These are phyloP conservation scores for Drosophila suboccidentalis DNA, from an alignment of 2,888 invertebrate species.

Conservation along the genomic window DNA sequence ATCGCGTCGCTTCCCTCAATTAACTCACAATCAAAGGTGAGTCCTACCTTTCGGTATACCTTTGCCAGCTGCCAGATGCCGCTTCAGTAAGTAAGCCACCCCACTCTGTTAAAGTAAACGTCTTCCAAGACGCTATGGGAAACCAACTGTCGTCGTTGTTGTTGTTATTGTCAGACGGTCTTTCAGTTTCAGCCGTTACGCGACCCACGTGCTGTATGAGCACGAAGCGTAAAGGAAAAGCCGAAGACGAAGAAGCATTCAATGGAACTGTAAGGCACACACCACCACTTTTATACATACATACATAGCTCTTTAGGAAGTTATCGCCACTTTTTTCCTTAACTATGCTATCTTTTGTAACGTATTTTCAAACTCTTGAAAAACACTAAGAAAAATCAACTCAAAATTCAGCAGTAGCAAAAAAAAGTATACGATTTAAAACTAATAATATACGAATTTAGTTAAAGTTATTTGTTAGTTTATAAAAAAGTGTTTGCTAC, in stretches of 20 bases:
- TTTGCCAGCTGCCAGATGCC: slow-evolving; percentile 67
- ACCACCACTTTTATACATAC: slow-evolving; percentile 25
- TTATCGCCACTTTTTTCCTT: slow-evolving; percentile 37
- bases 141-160: slow-evolving; percentile 64
- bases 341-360: slow-evolving; percentile 55
- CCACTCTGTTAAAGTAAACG: slow-evolving; percentile 54
- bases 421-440: background rate
- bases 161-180: slow-evolving; percentile 3
- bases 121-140: slow-evolving; percentile 79
- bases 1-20: slow-evolving; percentile 49
- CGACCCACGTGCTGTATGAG: slow-evolving; percentile 60
- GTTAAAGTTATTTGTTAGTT: too few species aligned
- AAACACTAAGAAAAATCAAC: background rate
- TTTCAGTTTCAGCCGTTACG: slow-evolving; percentile 59
- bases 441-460: background rate
- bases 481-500: background rate
- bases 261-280: slow-evolving; percentile 74
- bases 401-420: background rate
- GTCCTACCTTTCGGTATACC: slow-evolving; percentile 15
- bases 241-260: slow-evolving; percentile 53
- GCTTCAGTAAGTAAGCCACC: slow-evolving; percentile 66
- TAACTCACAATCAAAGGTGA: slow-evolving; percentile 71
- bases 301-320: slow-evolving; percentile 4
- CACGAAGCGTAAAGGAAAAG: slow-evolving; percentile 69
- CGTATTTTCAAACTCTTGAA: slow-evolving; percentile 46